Evolutionary conservation across 1,140 invertebrate species (phyloP).

Genomic region (Drosophila seguyi): DNA sequence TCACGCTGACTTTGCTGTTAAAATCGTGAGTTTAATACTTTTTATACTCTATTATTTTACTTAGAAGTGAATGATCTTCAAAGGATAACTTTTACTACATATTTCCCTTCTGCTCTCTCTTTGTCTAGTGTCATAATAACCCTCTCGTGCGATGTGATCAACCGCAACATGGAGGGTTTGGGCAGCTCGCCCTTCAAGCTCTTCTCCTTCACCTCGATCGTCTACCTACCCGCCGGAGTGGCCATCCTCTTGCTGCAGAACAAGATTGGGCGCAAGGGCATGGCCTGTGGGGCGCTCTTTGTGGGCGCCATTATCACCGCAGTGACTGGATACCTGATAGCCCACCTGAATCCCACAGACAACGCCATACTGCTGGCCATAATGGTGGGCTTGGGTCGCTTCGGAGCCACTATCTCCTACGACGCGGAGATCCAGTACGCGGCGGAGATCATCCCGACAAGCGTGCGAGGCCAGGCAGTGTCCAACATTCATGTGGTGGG

Average conservation of each 20-base stretch:
- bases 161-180: slow-evolving; percentile 87
- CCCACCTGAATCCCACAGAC: slow-evolving; percentile 49
- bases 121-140: slow-evolving; percentile 87
- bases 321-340: slow-evolving; percentile 62
- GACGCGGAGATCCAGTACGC: slow-evolving; percentile 88
- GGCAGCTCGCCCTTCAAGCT: slow-evolving; percentile 86
- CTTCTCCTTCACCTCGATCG: slow-evolving; percentile 86
- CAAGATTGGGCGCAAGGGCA: slow-evolving; percentile 86
- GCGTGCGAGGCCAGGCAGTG: slow-evolving; percentile 87
- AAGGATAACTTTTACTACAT: too few relatives aligned
- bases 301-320: slow-evolving; percentile 86
- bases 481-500: slow-evolving; percentile 86
- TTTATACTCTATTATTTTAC: neutral
- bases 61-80: too few relatives aligned
- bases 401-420: slow-evolving; percentile 88
- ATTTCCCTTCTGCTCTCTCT: too few relatives aligned
- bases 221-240: slow-evolving; percentile 87
- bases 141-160: slow-evolving; percentile 88
- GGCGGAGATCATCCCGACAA: slow-evolving; percentile 89
- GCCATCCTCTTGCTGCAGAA: slow-evolving; percentile 87
- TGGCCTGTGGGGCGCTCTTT: slow-evolving; percentile 86
- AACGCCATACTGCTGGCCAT: slow-evolving; percentile 66
- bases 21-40: slow-evolving; percentile 86
- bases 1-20: slow-evolving; percentile 86
- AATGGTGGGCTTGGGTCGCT: slow-evolving; percentile 86